phyloP scores from a whole-genome alignment of 2,888 invertebrate genomes.

The Sepioteuthis lessoniana region DNA sequence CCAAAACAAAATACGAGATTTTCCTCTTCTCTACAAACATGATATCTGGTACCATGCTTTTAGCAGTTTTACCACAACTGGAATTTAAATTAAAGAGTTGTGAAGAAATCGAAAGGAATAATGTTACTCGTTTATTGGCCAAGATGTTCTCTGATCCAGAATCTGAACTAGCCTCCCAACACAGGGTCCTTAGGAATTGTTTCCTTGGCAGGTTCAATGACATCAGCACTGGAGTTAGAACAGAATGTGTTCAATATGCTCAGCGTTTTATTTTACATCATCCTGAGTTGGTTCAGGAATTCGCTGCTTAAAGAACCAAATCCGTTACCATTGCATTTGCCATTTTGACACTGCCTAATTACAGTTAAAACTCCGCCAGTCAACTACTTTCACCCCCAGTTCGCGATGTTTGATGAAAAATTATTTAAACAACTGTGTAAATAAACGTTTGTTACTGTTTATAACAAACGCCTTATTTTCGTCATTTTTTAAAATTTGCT shows the following conservation, averaged over 20 bases:
- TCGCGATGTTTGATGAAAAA: too few species aligned
- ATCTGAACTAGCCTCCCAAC: slow-evolving; percentile 89
- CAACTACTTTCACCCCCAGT: too few species aligned
- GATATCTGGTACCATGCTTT: slow-evolving; percentile 90
- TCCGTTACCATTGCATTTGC: too few species aligned
- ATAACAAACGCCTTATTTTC: too few species aligned
- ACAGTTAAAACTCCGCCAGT: too few species aligned
- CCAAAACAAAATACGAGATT: too few species aligned
- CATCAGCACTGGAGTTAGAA: slow-evolving; percentile 92
- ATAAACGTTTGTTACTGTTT: too few species aligned
- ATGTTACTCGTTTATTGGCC: slow-evolving; percentile 85
- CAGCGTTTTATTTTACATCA: slow-evolving; percentile 97
- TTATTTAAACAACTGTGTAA: too few species aligned
- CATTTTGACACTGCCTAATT: too few species aligned
- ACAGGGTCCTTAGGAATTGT: slow-evolving; percentile 90
- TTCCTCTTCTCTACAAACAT: too few species aligned
- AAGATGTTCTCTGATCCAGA: slow-evolving; percentile 97
- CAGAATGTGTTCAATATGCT: slow-evolving; percentile 96
- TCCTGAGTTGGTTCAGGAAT: slow-evolving; percentile 90
- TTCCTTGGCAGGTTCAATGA: slow-evolving; percentile 96
- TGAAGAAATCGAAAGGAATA: slow-evolving; percentile 89
- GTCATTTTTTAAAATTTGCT: too few species aligned
- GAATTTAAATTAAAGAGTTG: slow-evolving; percentile 91
- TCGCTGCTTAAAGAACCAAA: too few species aligned
- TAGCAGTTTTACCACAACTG: slow-evolving; percentile 92